Conservation (phyloP, 2,888 invertebrate species). For the Agrotis puta region DNA sequence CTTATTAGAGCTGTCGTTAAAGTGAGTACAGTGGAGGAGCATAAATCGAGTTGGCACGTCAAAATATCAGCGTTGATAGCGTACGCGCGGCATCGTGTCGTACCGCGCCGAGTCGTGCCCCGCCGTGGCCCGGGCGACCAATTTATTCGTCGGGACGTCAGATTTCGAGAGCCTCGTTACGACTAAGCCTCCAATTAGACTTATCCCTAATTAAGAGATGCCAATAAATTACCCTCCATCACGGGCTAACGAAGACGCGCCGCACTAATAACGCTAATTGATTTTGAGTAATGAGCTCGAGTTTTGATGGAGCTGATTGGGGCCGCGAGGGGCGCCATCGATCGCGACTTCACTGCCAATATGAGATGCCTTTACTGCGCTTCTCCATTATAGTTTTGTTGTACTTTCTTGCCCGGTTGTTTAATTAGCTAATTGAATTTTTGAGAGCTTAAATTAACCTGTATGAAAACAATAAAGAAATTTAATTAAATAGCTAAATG, state of each 20-base stretch:
- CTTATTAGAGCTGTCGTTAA: constrained; percentile 80
- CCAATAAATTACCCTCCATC: constrained; percentile 92
- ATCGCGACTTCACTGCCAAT: constrained; percentile 72
- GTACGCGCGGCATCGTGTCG: constrained; percentile 76
- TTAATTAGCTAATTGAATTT: constrained; percentile 66
- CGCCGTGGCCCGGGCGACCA: constrained; percentile 82
- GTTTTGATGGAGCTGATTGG: constrained; percentile 90
- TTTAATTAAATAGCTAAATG: constrained; percentile 59
- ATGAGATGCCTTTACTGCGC: constrained; percentile 61
- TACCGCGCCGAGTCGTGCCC: constrained; percentile 60
- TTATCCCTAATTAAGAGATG: constrained; percentile 92
- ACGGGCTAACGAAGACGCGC: constrained; percentile 91
- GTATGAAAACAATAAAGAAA: constrained; percentile 40
- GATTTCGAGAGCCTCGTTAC: constrained; percentile 91
- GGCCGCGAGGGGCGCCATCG: constrained; percentile 79
- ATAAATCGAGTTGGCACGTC: constrained; percentile 82
- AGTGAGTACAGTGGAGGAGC: constrained; percentile 69
- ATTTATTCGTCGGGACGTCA: constrained; percentile 90
- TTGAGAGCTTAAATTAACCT: constrained; percentile 48
- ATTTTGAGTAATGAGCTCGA: constrained; percentile 91
- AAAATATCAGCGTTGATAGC: constrained; percentile 84
- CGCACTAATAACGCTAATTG: constrained; percentile 91
- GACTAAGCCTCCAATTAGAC: constrained; percentile 92
- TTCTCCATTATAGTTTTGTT: constrained; percentile 54
- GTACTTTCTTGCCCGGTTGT: constrained; percentile 56